Evolutionary conservation across 2,113 vertebrate species (phyloP), one percentile per base, ranked within the genome.

Genomic region (Ophthalmotilapia sp.): DNA sequence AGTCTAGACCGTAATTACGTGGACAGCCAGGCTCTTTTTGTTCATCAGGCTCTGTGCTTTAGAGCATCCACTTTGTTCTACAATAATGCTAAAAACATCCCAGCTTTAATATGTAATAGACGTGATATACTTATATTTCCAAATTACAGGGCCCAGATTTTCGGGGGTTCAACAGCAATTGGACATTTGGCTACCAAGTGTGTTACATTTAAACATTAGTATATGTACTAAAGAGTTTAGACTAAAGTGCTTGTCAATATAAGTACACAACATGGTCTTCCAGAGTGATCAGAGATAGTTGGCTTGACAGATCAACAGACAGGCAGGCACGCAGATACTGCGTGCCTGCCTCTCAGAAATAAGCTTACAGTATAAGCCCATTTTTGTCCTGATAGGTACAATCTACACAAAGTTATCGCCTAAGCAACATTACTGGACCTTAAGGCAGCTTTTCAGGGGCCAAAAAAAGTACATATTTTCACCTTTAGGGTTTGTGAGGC

Each of bases 161-260:
- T 38, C 0, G 0, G 19, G 10, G 33, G 33, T 21, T 38, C 19
- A 68, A 68, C 6, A 68, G 60, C 60, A 21, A 3, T 13, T 68
- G 60, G 33, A 68, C 19, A 68, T 38, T 68, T 68, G 33, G 33
- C 10, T 68, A 68, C 60, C 33, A 38, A 68, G 60, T 38, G 60
- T 65, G 60, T 38, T 38, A 65, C 33, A 65, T 65, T 38, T n/a
- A 38, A 65, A 68, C 12, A 40, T 68, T 68, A 9, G 19, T 14
- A n/a, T 40, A 38, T 40, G 2, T 19, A 68, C 6, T 13, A 9
- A 68, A 40, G 62, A 65, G 17, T 65, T 2, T 36, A 65, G 3
- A 65, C 10, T 68, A 65, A n/a, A n/a, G 60, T n/a, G 10, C 17
- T 21, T 68, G 33, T 23, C 36, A 38, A 15, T 45, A 45, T 9